A percentile compares a stretch with the other conserved stretches of the same genome.
Conservation (phyloP, 2,797 vertebrate genomes). For the Corythornis leucogaster region DNA sequence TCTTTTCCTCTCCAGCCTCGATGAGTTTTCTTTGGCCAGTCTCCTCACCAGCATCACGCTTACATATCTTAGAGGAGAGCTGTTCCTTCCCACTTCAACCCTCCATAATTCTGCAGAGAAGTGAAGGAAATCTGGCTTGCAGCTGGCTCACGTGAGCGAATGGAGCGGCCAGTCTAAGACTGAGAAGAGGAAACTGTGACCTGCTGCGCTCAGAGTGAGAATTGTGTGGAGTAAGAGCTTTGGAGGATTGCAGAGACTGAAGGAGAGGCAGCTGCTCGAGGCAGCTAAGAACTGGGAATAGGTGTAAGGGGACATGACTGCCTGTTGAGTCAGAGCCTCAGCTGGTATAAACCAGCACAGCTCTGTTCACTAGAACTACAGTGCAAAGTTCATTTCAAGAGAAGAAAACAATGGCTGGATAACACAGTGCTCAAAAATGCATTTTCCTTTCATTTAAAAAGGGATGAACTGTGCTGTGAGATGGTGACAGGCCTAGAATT, state of each 20-base stretch:
- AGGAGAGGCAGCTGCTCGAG: constrained; percentile 10
- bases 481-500: not conserved
- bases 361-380: not conserved
- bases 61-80: not conserved
- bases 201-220: not conserved
- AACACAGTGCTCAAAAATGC: not conserved
- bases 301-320: not conserved
- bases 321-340: not conserved
- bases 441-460: constrained; percentile 13
- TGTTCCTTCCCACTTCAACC: not conserved
- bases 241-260: not conserved
- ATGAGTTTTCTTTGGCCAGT: not conserved
- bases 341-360: not conserved
- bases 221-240: not conserved
- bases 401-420: not conserved
- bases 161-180: not conserved
- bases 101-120: not conserved
- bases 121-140: constrained; percentile 4
- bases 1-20: not conserved
- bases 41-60: not conserved
- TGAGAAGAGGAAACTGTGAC: not conserved
- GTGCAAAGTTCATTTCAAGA: constrained; percentile 9
- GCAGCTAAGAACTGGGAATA: not conserved
- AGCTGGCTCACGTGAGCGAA: not conserved
- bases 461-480: not conserved